Percentiles rank a stretch among this genome's conserved stretches.
Evolutionary conservation across 2,888 invertebrate species (phyloP).

Genomic region (Drosophila acutilabella): DNA sequence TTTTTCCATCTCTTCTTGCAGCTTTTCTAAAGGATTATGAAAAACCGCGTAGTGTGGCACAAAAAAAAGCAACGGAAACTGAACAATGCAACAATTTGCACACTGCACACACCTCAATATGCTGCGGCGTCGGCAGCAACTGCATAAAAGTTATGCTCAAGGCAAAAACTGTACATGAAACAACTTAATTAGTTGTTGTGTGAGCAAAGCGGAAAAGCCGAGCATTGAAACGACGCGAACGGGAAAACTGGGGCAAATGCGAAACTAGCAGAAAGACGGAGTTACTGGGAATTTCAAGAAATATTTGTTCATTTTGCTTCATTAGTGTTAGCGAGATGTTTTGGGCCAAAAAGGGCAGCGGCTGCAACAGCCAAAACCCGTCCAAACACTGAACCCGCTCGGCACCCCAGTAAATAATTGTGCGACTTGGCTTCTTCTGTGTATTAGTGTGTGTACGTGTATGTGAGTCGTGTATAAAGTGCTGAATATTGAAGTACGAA

Average conservation of each 20-base stretch:
- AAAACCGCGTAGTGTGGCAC: slow-evolving; percentile 20
- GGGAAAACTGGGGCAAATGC: slow-evolving; percentile 21
- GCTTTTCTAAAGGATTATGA: slow-evolving; percentile 34
- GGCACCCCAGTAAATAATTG: slow-evolving; percentile 15
- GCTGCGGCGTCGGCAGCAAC: slow-evolving; percentile 51
- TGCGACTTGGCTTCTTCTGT: slow-evolving; percentile 16
- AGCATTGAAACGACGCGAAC: slow-evolving; percentile 7
- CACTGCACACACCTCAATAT: slow-evolving; percentile 63
- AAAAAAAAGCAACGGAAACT: slow-evolving; percentile 37
- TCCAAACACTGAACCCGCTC: slow-evolving; percentile 8
- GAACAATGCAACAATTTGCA: slow-evolving; percentile 73
- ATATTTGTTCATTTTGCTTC: slow-evolving; percentile 76
- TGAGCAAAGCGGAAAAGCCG: slow-evolving; percentile 42
- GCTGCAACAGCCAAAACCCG: slow-evolving; percentile 44
- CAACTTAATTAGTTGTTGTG: slow-evolving; percentile 80
- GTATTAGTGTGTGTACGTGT: slow-evolving; percentile 19
- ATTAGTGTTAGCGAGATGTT: slow-evolving; percentile 70
- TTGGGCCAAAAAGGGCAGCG: slow-evolving; percentile 52
- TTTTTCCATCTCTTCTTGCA: slow-evolving; percentile 23
- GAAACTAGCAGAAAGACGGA: slow-evolving; percentile 9
- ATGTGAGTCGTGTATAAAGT: slow-evolving; percentile 41
- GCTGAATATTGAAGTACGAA: slow-evolving; percentile 59
- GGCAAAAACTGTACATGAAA: slow-evolving; percentile 75
- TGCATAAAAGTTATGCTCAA: slow-evolving; percentile 67
- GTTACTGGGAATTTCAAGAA: slow-evolving; percentile 61